A percentile compares a stretch with the other conserved stretches of the same genome.
Evolutionary conservation across 2,113 vertebrate genomes (phyloP).

Genomic region (Ailurus styani): DNA sequence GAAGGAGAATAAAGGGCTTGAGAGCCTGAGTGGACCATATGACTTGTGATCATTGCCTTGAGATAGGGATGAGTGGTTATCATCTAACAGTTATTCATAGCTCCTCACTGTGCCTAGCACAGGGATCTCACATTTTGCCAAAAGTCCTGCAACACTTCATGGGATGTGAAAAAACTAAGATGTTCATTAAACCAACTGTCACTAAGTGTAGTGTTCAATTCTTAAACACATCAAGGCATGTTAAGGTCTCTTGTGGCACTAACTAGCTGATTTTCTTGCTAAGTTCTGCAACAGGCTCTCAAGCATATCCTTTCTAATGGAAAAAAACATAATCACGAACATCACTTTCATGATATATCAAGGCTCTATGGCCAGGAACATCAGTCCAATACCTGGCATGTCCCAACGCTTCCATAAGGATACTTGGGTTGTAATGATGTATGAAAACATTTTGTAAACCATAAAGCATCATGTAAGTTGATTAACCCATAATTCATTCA

Average conservation of each 20-base stretch:
- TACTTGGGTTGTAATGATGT: slow-evolving; percentile 6
- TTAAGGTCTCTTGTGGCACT: neutral
- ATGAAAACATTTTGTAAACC: slow-evolving; percentile 52
- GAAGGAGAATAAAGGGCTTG: neutral
- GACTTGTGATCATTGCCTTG: neutral
- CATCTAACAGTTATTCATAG: slow-evolving; percentile 6
- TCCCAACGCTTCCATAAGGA: neutral
- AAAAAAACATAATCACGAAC: neutral
- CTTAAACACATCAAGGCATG: slow-evolving; percentile 44
- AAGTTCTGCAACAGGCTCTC: slow-evolving; percentile 38
- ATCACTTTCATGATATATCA: neutral
- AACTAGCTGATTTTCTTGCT: neutral
- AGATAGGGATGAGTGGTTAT: neutral
- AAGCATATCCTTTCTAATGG: neutral
- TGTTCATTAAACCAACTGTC: slow-evolving; percentile 44
- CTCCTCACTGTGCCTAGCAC: neutral
- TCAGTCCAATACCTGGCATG: slow-evolving; percentile 13
- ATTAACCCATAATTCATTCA: slow-evolving; percentile 52
- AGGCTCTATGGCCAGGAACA: slow-evolving; percentile 11
- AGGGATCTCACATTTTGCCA: slow-evolving; percentile 15
- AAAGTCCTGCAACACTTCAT: slow-evolving; percentile 5
- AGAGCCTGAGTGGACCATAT: neutral
- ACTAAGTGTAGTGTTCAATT: slow-evolving; percentile 18
- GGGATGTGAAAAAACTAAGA: slow-evolving; percentile 44
- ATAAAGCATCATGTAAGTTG: slow-evolving; percentile 47